Base-by-base conservation (phyloP, 1,140 invertebrate species). In the Cydia splendana region DNA sequence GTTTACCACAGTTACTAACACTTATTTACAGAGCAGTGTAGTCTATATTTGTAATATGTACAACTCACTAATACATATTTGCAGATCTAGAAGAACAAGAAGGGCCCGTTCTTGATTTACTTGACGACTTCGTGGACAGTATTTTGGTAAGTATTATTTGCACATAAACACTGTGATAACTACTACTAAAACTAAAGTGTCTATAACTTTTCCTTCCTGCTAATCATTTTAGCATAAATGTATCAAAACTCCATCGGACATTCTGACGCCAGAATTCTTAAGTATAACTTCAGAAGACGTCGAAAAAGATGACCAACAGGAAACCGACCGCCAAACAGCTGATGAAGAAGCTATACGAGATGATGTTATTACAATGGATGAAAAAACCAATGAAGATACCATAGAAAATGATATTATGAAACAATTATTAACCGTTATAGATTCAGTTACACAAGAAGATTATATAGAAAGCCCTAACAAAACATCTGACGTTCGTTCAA, bases 61-160 rank as follows among this genome's bases (percentile, higher is more conserved):
- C 24, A 24, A 24, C 24, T 24, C 2, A 24, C 24, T 24, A 24
- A 67, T 78, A 71, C 85, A 15, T 13, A 76, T 38, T 76, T 85
- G 74, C 78, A 92, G 91, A 92, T 65, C 77, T 91, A 69, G 86
- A 91, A 79, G 85, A 89, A 75, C 75, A 85, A 80, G 88, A 88
- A 82, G 90, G 89, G 7, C 86, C 85, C 1, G 82, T 88, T n/a
- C 86, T 88, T 78, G 88, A 92, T 82, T 75, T 88, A 65, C 78
- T 92, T 42, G 89, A 92, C 67, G 81, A 85, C n/a, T 71, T 92
- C 57, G 13, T 92, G 18, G 80, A 91, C 10, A 83, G 80, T 65
- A 81, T 86, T 71, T n/a, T 84, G 81, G 90, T 92, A 85, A 86
- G 38, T 42, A 42, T 65, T 78, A 62, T 62, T 3, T 62, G 18